Conservation (phyloP, 1,140 invertebrate species). For the Achroia grisella region DNA sequence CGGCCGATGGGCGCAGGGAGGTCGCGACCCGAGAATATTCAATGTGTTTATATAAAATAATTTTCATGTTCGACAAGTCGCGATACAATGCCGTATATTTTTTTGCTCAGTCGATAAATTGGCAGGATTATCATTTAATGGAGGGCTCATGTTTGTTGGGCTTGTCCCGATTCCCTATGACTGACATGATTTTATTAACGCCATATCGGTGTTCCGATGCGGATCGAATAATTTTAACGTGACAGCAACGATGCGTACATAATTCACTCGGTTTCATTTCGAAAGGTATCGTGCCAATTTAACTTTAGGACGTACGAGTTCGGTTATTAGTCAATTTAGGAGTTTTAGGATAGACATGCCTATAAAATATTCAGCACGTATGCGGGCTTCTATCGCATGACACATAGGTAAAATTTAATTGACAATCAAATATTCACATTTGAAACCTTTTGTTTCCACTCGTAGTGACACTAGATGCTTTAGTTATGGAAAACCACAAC, state of each 20-base stretch:
- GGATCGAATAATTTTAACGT: slow-evolving; percentile 27
- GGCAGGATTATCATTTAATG: slow-evolving; percentile 72
- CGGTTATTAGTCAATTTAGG: slow-evolving; percentile 34
- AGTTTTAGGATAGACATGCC: slow-evolving; percentile 33
- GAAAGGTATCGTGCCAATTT: slow-evolving; percentile 35
- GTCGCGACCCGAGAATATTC: slow-evolving; percentile 62
- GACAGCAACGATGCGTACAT: slow-evolving; percentile 24
- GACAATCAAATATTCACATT: slow-evolving; percentile 24
- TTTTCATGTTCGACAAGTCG: slow-evolving; percentile 70
- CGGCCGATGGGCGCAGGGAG: slow-evolving; percentile 29
- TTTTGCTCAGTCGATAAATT: slow-evolving; percentile 69
- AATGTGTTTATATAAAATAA: slow-evolving; percentile 74
- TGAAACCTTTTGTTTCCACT: slow-evolving; percentile 12
- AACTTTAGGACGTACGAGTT: slow-evolving; percentile 30
- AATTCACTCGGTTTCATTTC: slow-evolving; percentile 35
- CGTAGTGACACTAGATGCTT: slow-evolving; percentile 6
- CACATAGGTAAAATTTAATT: slow-evolving; percentile 27
- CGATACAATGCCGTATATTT: slow-evolving; percentile 65
- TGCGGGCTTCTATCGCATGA: slow-evolving; percentile 29
- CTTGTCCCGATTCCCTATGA: slow-evolving; percentile 65
- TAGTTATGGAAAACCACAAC: slow-evolving; percentile 1
- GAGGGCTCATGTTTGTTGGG: slow-evolving; percentile 68
- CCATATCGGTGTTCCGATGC: slow-evolving; percentile 43
- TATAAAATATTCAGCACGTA: slow-evolving; percentile 31
- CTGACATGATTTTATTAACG: slow-evolving; percentile 69